Evolutionary conservation across 2,888 invertebrate genomes (phyloP), one percentile per base, ranked within the genome.

Genomic region (Archips xylosteana): DNA sequence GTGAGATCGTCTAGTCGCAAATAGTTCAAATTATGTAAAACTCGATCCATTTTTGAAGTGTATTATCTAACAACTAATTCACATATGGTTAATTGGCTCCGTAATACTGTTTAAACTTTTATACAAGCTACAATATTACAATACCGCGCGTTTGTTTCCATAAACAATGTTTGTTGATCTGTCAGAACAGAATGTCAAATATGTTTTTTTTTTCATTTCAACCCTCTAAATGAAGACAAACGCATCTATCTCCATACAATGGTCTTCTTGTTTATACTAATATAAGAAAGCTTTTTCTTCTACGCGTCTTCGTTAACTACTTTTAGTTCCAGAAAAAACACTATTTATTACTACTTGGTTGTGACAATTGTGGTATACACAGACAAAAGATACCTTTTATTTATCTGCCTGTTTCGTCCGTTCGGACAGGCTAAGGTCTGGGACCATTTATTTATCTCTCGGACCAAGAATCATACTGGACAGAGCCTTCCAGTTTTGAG

Each of bases 1-100:
- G 90, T 89, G 1, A 96, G 82, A 49, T 78, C 75, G 15, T 94
- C 87, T 73, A 95, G 83, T 54, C 88, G 84, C 75, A 94, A 81
- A 68, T 84, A 83, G 36, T 80, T 78, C 13, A 94, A 59, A 76
- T 87, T 82, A 15, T 79, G 70, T 51, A 89, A 70, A 57, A 92
- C 70, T 72, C 79, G 70, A 61, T 84, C 78, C 92, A 92, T 92
- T 77, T 76, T 87, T 47, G 47, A n/a, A 23, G 6, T 13, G 64
- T 59, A 64, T 63, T 51, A 15, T 9, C 8, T 23, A 12, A 32
- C 13, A 3, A 32, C 1, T 23, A 57, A 15, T 51, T 49, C 23
- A 32, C 57, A 57, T 57, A 57, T 32, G 57, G 32, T 57, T 32
- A 32, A 57, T 32, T 32, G 32, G 32, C 12, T 57, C 57, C 57